Percentiles rank a stretch among this genome's conserved stretches.
These are phyloP conservation scores for Lagria hirta DNA, from an alignment of 2,888 invertebrate species.

Conservation along the genomic window DNA sequence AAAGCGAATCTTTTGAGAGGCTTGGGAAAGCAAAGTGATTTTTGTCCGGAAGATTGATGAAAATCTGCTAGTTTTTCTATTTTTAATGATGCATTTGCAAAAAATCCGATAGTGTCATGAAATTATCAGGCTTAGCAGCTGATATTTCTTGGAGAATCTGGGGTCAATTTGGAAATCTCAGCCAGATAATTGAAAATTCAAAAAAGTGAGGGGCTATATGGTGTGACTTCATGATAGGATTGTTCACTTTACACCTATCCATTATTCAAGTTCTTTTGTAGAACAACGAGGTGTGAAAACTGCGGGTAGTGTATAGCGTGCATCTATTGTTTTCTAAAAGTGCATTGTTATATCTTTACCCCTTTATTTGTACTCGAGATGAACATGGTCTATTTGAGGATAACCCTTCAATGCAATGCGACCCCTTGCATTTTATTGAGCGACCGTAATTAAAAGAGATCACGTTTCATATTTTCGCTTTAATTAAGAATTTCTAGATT, in stretches of 20 bases:
- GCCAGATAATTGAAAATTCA: too few species aligned
- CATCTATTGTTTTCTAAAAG: conserved; percentile 37
- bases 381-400: conserved; percentile 33
- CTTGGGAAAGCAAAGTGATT: too few species aligned
- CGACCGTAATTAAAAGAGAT: conserved; percentile 36
- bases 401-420: conserved; percentile 15
- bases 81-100: too few species aligned
- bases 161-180: too few species aligned
- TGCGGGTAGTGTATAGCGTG: conserved; percentile 38
- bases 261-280: conserved; percentile 32
- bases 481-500: conserved; percentile 17
- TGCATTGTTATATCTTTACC: conserved; percentile 43
- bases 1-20: too few species aligned
- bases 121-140: too few species aligned
- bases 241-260: conserved; percentile 31
- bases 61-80: too few species aligned
- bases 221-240: too few species aligned
- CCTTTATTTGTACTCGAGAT: conserved; percentile 42
- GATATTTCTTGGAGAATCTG: too few species aligned
- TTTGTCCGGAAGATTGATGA: too few species aligned
- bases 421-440: conserved; percentile 31
- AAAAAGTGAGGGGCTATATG: too few species aligned
- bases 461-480: conserved; percentile 30
- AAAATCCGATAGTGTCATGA: too few species aligned
- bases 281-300: conserved; percentile 41